Base-by-base conservation (phyloP, 2,113 vertebrate genomes). In the Stictonetta naevosa region DNA sequence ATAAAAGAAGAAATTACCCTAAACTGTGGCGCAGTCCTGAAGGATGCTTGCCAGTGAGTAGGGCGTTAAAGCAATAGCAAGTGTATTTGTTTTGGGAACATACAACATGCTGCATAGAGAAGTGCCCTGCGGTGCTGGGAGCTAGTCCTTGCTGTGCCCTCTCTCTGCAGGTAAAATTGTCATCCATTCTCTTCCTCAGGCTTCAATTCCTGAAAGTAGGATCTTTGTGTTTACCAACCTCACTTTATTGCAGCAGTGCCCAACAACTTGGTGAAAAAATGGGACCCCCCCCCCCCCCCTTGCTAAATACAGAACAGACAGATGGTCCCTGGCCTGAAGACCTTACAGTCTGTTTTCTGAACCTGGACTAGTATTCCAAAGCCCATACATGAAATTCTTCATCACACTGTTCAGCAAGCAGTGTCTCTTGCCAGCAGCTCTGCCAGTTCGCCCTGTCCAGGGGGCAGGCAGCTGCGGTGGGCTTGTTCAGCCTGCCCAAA, bases 301-400 rank as follows among this genome's bases (percentile, higher is more conserved):
- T 64, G 62, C 38, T 2, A 34, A 71, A 44, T 1, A 56, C 56
- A 89, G 83, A 56, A 58, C 38, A 67, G 71, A 34, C 90, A 95
- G 95, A 92, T 94, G 88, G 90, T 77, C 55, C 67, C 82, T 73
- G 90, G 90, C 90, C 95, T 77, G 85, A 40, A 86, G 90, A 90
- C 63, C 79, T 69, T 8, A 3, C 67, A 58, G 79, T 20, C 84
- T 60, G 78, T 71, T 91, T 34, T 42, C 25, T n/a, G 40, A 91
- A 71, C 84, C 77, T 67, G 40, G 74, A 16, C 36, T 18, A 33
- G n/a, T 7, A 3, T 72, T 73, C 90, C 71, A 64, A 67, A 82
- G 7, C 71, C 26, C 53, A 68, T 16, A 3, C 5, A 16, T 29
- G 38, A 12, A 31, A 7, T 52, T n/a, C 46, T 44, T 46, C 11